Evolutionary conservation across 2,797 vertebrate genomes (phyloP), one percentile per base, ranked within the genome.

Genomic region (Silurus lanzhouensis): DNA sequence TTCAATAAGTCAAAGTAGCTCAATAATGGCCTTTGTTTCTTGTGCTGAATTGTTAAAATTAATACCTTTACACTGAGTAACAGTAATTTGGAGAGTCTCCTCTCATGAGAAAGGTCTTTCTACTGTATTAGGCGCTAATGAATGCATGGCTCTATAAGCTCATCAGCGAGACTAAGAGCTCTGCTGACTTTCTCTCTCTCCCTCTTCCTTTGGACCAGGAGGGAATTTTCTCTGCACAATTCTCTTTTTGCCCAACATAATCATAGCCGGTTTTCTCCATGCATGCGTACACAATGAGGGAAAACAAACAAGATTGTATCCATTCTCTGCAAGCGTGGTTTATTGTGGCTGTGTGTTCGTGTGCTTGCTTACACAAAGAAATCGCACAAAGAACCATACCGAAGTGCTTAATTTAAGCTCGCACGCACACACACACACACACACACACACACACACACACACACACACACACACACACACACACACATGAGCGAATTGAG

Each of bases 71-170:
- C 87, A 79, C 63, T 64, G 74, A 87, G 67, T 74, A 80, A 61
- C 81, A 83, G 75, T 85, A 9, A 84, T 83, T 85, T 72, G 83
- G 72, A 70, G 22, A 31, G 63, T 78, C 66, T 84, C 6, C 60
- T 78, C 38, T 79, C 38, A 61, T 66, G 84, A 68, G 67, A 76
- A 88, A 75, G 31, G 83, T 67, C 38, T 88, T 80, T 81, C 44
- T 80, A 81, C 58, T 78, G 81, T 87, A 86, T 83, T 83, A 85
- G 81, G 48, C 76, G 31, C 82, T 88, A 89, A 89, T 88, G 76
- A 89, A 87, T 83, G 85, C 76, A 85, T 83, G 85, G 58, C 76
- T 81, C 48, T 70, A 67, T 88, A 88, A 87, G 84, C 83, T 85
- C 81, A 80, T 88, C 81, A 79, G 46, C 44, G 55, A 64, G 81